Percentiles rank a stretch among this genome's conserved stretches.
Evolutionary conservation across 2,113 vertebrate genomes (phyloP).

Genomic region (Mesitornis unicolor): DNA sequence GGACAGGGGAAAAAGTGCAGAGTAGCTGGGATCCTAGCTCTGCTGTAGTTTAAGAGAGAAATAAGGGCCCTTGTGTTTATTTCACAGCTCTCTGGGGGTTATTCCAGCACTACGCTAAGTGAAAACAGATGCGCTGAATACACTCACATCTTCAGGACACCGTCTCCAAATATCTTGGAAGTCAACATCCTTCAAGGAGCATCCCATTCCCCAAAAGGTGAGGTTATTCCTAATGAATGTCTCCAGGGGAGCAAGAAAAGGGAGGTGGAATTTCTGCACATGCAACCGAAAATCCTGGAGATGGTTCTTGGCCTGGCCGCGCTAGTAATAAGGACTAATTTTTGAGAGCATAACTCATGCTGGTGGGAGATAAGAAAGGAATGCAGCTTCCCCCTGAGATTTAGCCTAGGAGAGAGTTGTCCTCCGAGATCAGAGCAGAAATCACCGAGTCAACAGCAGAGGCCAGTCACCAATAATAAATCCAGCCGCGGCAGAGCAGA

Average conservation of each 20-base stretch:
- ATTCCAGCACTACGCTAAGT: not conserved
- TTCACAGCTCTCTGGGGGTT: not conserved
- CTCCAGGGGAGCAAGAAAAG: conserved; percentile 50
- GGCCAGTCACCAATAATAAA: conserved; percentile 55
- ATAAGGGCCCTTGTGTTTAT: not conserved
- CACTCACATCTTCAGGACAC: not conserved
- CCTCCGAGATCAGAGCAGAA: conserved; percentile 70
- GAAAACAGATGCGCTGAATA: not conserved
- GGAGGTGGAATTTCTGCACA: conserved; percentile 64
- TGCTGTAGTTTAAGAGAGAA: not conserved
- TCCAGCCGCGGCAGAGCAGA: not conserved
- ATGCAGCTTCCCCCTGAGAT: conserved; percentile 69
- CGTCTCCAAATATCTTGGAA: conserved; percentile 40
- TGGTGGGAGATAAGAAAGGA: conserved; percentile 78
- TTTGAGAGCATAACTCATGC: conserved; percentile 68
- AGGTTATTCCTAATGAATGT: conserved; percentile 52
- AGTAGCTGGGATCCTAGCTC: not conserved
- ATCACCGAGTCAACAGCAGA: conserved; percentile 61
- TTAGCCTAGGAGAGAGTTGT: conserved; percentile 66
- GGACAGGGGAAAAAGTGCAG: not conserved
- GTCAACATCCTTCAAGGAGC: conserved; percentile 18
- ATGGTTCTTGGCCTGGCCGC: conserved; percentile 66
- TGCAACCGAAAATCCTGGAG: conserved; percentile 58
- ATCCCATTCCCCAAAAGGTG: conserved; percentile 31
- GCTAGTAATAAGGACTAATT: conserved; percentile 66